Conservation (phyloP, 2,113 vertebrate species). For the human region DNA sequence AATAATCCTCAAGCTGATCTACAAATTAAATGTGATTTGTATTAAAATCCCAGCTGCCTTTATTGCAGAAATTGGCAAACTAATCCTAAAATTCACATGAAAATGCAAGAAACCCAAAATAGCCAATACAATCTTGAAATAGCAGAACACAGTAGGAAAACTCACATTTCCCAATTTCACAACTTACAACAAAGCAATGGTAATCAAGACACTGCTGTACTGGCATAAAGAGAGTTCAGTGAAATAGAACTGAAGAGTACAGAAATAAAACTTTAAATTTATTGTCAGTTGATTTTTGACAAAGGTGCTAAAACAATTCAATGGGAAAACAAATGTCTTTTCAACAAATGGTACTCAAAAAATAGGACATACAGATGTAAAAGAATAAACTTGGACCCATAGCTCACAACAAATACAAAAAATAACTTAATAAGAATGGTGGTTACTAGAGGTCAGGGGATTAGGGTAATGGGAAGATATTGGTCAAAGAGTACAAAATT, state of each 20-base stretch:
- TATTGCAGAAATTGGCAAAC: not conserved
- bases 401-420: not conserved
- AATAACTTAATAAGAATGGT: not conserved
- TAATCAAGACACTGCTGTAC: not conserved
- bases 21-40: not conserved
- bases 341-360: not conserved
- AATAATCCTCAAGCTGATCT: not conserved
- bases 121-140: not conserved
- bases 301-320: not conserved
- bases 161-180: conserved; percentile 4
- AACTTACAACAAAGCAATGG: not conserved
- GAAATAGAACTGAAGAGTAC: not conserved
- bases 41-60: not conserved
- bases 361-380: not conserved
- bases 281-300: not conserved
- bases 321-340: not conserved
- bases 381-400: not conserved
- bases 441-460: not conserved
- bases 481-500: not conserved
- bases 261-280: not conserved
- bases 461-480: not conserved
- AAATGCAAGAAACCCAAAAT: not conserved
- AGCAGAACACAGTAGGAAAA: not conserved
- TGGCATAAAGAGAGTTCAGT: not conserved
- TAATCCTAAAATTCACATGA: not conserved